phyloP scores from a whole-genome alignment of 2,797 vertebrate genomes.

The Spinibarbus caldwelli region DNA sequence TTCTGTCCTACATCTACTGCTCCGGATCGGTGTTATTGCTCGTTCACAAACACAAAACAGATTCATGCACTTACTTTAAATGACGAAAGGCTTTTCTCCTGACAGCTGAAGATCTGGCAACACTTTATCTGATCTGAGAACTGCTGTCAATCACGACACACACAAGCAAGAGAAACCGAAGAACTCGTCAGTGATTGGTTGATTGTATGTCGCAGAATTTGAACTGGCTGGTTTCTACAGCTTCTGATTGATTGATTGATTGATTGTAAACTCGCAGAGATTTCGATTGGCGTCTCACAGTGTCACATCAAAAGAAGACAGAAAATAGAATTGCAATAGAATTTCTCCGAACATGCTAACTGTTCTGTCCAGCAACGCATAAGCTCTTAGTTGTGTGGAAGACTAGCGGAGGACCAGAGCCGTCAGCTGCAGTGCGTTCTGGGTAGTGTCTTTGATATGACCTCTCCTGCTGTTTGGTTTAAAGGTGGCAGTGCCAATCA shows the following conservation, averaged over 20 bases:
- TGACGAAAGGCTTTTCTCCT: no score
- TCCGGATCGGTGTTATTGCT: neutral
- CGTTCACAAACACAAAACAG: no score
- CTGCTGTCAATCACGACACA: neutral
- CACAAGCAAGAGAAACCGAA: neutral
- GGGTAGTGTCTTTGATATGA: slow-evolving; percentile 7
- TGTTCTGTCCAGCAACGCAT: neutral
- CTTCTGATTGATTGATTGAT: neutral
- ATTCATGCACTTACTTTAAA: no score
- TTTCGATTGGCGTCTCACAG: slow-evolving; percentile 33
- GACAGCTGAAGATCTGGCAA: no score
- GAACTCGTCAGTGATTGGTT: neutral
- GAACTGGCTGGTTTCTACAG: neutral
- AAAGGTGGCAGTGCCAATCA: slow-evolving; percentile 44
- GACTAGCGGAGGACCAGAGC: slow-evolving; percentile 32
- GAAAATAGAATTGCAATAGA: neutral
- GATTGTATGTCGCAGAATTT: slow-evolving; percentile 44
- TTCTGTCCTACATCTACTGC: neutral
- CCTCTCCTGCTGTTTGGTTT: slow-evolving; percentile 28
- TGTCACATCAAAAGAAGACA: neutral
- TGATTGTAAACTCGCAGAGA: slow-evolving; percentile 61
- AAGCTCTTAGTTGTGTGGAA: slow-evolving; percentile 43
- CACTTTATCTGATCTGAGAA: neutral
- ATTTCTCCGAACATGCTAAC: neutral
- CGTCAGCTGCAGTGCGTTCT: slow-evolving; percentile 48